Conservation (phyloP, 2,797 vertebrate genomes). For the Pogoniulus pusillus region DNA sequence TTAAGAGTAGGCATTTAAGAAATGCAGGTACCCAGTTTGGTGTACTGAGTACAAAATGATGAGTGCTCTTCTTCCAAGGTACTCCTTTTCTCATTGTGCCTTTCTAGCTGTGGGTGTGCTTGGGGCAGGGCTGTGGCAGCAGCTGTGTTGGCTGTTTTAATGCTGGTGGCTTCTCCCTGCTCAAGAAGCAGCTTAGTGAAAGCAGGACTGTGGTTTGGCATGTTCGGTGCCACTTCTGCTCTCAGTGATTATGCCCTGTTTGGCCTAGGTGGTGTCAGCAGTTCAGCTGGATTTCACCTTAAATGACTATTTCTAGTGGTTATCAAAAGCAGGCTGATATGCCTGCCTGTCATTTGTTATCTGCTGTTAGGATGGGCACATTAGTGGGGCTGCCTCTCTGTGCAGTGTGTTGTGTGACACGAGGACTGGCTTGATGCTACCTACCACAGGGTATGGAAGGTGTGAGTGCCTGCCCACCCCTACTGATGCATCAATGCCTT, state of each 20-base stretch:
- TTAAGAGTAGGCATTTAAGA: neutral
- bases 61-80: neutral
- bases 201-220: neutral
- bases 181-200: rapidly evolving
- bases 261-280: neutral
- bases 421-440: neutral
- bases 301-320: neutral
- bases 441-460: neutral
- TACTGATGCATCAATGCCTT: neutral
- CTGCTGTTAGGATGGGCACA: neutral
- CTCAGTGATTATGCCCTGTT: neutral
- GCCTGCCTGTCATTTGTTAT: rapidly evolving
- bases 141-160: neutral
- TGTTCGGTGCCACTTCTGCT: neutral
- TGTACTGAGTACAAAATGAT: neutral
- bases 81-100: rapidly evolving
- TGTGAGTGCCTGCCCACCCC: neutral
- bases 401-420: neutral
- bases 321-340: neutral
- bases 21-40: neutral
- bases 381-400: neutral
- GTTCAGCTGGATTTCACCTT: neutral
- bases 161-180: neutral
- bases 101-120: neutral
- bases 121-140: neutral